These are phyloP conservation scores for Heliangelus exortis DNA, from an alignment of 2,797 vertebrate genomes.

Conservation along the genomic window DNA sequence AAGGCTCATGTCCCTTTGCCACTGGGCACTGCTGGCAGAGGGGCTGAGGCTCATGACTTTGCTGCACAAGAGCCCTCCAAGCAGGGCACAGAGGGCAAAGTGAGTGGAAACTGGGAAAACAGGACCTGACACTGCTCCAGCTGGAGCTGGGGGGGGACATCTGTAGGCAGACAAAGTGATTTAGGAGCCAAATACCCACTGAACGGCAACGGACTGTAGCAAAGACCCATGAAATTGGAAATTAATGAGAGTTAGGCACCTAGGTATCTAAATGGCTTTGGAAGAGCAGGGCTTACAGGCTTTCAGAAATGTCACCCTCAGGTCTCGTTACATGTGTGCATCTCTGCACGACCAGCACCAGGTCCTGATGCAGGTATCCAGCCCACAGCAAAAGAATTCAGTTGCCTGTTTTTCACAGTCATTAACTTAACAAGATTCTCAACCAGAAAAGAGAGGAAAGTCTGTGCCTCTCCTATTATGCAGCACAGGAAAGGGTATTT, in stretches of 20 bases:
- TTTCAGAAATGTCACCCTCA: not conserved
- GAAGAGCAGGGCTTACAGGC: not conserved
- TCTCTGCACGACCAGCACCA: not conserved
- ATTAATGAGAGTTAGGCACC: not conserved
- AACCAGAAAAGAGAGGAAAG: not conserved
- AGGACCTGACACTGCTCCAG: not conserved
- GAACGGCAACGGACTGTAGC: not conserved
- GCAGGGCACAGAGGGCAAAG: not conserved
- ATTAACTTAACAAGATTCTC: not conserved
- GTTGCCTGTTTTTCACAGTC: not conserved
- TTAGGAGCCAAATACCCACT: not conserved
- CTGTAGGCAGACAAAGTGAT: not conserved
- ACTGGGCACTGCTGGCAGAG: not conserved
- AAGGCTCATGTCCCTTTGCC: not conserved
- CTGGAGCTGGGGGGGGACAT: not conserved
- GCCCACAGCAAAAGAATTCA: not conserved
- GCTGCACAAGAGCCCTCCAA: not conserved
- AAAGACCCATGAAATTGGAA: not conserved
- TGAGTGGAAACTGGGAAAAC: not conserved
- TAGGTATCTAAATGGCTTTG: fast-evolving
- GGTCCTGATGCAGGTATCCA: not conserved
- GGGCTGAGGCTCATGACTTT: not conserved
- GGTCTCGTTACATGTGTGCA: not conserved
- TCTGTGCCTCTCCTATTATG: too few relatives aligned
- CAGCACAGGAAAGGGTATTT: not conserved